These are phyloP conservation scores for Phasia obesa DNA, from an alignment of 2,888 invertebrate genomes.

Conservation along the genomic window DNA sequence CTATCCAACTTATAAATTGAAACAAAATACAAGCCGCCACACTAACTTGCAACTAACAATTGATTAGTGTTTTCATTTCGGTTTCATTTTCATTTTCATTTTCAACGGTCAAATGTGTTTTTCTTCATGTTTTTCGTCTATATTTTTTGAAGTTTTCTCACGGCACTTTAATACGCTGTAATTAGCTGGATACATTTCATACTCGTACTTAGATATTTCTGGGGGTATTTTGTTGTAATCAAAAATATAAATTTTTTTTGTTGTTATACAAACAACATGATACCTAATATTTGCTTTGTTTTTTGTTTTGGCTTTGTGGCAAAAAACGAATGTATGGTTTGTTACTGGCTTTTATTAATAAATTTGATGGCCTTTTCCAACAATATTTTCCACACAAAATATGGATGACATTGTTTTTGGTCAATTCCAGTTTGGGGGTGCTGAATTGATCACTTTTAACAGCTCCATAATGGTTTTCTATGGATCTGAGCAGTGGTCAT, in stretches of 20 bases:
- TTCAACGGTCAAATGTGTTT: slow-evolving; percentile 48
- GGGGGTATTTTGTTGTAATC: slow-evolving; percentile 56
- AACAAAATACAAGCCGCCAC: slow-evolving; percentile 18
- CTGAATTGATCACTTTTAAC: slow-evolving; percentile 32
- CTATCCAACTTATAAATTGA: slow-evolving; percentile 19
- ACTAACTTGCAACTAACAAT: slow-evolving; percentile 52
- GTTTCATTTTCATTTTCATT: slow-evolving; percentile 27
- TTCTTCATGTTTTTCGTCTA: slow-evolving; percentile 37
- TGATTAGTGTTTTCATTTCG: slow-evolving; percentile 58
- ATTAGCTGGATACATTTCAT: slow-evolving; percentile 58
- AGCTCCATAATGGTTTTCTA: slow-evolving; percentile 35
- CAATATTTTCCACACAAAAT: slow-evolving; percentile 43
- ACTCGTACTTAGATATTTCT: slow-evolving; percentile 6
- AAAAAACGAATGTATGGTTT: slow-evolving; percentile 16
- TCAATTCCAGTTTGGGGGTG: slow-evolving; percentile 59
- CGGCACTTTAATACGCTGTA: slow-evolving; percentile 66
- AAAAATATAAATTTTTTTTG: slow-evolving; percentile 19
- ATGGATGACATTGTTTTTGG: slow-evolving; percentile 63
- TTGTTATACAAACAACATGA: slow-evolving; percentile 3
- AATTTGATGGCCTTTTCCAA: slow-evolving; percentile 49
- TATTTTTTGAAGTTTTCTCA: slow-evolving; percentile 62
- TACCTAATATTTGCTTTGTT: no score
- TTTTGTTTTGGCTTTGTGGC: no score
- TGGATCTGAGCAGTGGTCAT: slow-evolving; percentile 6
- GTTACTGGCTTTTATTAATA: slow-evolving; percentile 43